Conservation (phyloP, 2,113 vertebrate genomes). For the Anhinga rufa region DNA sequence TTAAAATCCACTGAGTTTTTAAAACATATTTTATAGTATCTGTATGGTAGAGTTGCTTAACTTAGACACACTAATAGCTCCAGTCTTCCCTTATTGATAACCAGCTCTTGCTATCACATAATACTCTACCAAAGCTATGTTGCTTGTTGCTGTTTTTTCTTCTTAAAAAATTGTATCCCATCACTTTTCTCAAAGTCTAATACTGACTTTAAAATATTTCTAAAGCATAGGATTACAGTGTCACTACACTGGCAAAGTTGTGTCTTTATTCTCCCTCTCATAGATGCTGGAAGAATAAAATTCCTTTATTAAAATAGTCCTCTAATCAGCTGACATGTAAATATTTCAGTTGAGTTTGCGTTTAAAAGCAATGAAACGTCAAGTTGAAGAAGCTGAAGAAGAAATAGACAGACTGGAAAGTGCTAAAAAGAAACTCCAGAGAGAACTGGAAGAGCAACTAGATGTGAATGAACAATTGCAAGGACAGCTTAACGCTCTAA, state of each 20-base stretch:
- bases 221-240: constrained; percentile 12
- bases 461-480: constrained; percentile 91
- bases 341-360: constrained; percentile 86
- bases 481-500: constrained; percentile 84
- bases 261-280: constrained; percentile 44
- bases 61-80: neutral
- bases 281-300: constrained; percentile 45
- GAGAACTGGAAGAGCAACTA: constrained; percentile 93
- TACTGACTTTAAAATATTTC: neutral
- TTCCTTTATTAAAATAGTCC: constrained; percentile 8
- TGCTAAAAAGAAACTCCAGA: constrained; percentile 90
- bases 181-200: neutral
- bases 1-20: neutral
- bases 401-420: constrained; percentile 94
- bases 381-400: constrained; percentile 94
- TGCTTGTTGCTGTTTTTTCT: neutral
- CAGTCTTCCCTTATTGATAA: neutral
- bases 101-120: neutral
- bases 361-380: constrained; percentile 93
- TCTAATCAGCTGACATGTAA: constrained; percentile 37
- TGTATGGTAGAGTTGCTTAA: neutral
- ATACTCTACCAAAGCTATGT: neutral
- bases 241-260: constrained; percentile 29
- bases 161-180: neutral
- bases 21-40: neutral